Conservation (phyloP, 1,140 invertebrate species). For the Diploscapter pachys region DNA sequence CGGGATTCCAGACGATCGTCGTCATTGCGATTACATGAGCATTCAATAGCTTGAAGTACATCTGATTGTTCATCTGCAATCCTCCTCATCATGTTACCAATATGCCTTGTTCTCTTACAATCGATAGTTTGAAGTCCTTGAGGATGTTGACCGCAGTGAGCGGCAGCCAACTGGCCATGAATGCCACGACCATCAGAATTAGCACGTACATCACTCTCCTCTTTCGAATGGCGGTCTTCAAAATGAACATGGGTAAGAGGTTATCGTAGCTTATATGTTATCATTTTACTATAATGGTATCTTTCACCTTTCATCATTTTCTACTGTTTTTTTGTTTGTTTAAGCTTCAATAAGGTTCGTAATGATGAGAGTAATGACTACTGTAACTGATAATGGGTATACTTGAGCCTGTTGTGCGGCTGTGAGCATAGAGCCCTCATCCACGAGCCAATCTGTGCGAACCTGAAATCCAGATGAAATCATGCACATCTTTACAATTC, state of each 20-base stretch:
- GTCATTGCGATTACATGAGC: conserved; percentile 58
- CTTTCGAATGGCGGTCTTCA: conserved; percentile 56
- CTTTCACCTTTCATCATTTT: too few relatives aligned
- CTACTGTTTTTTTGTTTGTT: too few relatives aligned
- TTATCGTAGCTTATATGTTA: too few relatives aligned
- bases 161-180: conserved; percentile 57
- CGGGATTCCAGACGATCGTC: conserved; percentile 56
- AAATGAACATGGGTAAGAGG: too few relatives aligned
- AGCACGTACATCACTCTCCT: conserved; percentile 58
- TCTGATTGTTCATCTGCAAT: conserved; percentile 29
- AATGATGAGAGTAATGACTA: too few relatives aligned
- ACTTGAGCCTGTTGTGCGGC: conserved; percentile 51
- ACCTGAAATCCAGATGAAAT: conserved; percentile 35
- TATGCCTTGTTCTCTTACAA: conserved; percentile 7
- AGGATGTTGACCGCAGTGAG: conserved; percentile 56
- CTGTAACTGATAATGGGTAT: too few relatives aligned
- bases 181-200: conserved; percentile 56
- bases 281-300: too few relatives aligned
- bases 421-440: conserved; percentile 56
- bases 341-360: too few relatives aligned
- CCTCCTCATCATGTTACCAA: too few relatives aligned
- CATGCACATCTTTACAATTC: too few relatives aligned
- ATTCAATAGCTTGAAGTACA: conserved; percentile 58
- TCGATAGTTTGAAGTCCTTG: conserved; percentile 44
- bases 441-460: conserved; percentile 55